Conservation (phyloP, 2,888 invertebrate genomes). For the Trimorus sp. region DNA sequence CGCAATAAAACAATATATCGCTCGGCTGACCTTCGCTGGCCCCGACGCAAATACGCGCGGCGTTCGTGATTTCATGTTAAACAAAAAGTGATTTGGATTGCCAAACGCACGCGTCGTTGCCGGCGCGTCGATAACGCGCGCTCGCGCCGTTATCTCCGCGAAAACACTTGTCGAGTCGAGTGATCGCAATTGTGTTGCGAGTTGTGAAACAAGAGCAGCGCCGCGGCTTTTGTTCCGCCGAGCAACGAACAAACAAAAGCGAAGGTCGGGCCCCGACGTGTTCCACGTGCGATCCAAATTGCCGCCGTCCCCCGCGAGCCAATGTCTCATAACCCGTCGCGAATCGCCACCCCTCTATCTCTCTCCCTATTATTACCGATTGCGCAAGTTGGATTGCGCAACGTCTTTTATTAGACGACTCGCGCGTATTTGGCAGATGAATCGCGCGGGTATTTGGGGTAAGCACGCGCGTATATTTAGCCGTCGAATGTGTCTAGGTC, state of each 20-base stretch:
- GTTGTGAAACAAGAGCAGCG: too few species aligned
- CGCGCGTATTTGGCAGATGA: constrained; percentile 68
- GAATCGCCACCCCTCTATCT: constrained; percentile 12
- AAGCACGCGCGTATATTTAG: constrained; percentile 68
- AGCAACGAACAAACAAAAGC: constrained; percentile 11
- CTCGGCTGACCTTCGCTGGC: constrained; percentile 25
- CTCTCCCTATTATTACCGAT: constrained; percentile 44
- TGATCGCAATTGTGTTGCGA: constrained; percentile 20
- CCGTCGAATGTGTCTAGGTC: constrained; percentile 70
- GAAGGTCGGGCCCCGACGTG: constrained; percentile 27
- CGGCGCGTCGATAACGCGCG: constrained; percentile 20
- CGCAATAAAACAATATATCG: too few species aligned
- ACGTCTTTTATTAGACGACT: constrained; percentile 76
- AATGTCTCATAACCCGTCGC: constrained; percentile 25
- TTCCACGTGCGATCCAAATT: constrained; percentile 13
- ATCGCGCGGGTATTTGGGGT: constrained; percentile 68
- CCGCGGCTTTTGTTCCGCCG: constrained; percentile 4
- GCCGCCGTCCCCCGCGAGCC: background rate
- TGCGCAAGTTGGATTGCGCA: constrained; percentile 71
- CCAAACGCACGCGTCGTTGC: constrained; percentile 5
- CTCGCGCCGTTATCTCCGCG: constrained; percentile 29
- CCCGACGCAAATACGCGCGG: constrained; percentile 10
- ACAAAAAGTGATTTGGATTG: constrained; percentile 40
- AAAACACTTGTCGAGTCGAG: constrained; percentile 42
- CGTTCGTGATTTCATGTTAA: constrained; percentile 46